Evolutionary conservation across 2,797 vertebrate genomes (phyloP), one percentile per base, ranked within the genome.

Genomic region (Argya squamiceps): DNA sequence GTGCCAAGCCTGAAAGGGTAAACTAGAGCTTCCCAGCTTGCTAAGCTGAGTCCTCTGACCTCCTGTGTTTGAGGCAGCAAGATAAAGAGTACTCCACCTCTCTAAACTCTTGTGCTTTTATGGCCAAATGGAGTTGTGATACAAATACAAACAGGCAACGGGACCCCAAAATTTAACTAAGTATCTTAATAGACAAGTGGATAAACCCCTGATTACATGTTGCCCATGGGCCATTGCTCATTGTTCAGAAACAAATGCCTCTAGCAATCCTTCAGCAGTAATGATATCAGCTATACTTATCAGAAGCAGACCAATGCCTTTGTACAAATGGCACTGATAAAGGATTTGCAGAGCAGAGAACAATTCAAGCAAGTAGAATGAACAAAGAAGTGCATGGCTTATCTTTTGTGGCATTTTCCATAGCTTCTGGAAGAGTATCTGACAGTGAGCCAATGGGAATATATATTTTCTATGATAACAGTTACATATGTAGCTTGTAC

Each of bases 391-490:
- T 80, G 26, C 43, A 77, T 50, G 19, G 71, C 79, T 95, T 97
- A 96, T 95, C 95, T 97, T 85, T 88, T 47, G 36, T 82, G 74
- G 84, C 58, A 76, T 97, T 97, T 96, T 96, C 96, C 84, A 81
- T 81, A 84, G 91, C 86, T 96, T 96, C 86, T n/a, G n/a, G n/a
- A n/a, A 80, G 60, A 88, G 24, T 92, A 87, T 76, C 84, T 94
- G 93, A 73, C 86, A 80, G 53, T 68, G 60, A 94, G 91, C 91
- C 88, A 90, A 55, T 69, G 89, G 81, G 89, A 94, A 88, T 94
- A 89, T 75, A 43, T 80, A 78, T 73, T 97, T 96, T 96, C 78
- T 49, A 34, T 18, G 86, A 84, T 96, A 96, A 88, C n/a, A 39
- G 32, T 75, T 71, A 78, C 34, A 11, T 47, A 52, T 20, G 73